These are phyloP conservation scores for Drosophila albomicans DNA, from an alignment of 1,140 invertebrate species.

Conservation along the genomic window DNA sequence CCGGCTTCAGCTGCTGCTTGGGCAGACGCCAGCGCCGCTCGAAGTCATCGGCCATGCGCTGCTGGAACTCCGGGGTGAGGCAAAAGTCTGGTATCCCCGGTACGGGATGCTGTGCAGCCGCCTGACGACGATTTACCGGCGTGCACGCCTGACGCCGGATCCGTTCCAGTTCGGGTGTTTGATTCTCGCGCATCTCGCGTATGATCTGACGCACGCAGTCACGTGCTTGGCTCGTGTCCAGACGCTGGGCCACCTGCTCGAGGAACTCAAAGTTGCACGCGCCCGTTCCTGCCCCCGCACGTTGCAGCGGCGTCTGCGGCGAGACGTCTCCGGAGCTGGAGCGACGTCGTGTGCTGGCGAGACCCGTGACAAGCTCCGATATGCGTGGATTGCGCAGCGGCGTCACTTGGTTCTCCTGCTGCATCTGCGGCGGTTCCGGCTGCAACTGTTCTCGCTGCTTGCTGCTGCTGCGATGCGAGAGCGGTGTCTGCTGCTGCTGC, in stretches of 20 bases:
- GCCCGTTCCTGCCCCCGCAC: neutral
- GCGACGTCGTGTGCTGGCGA: conserved; percentile 27
- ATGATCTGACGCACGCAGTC: conserved; percentile 77
- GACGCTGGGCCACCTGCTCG: conserved; percentile 63
- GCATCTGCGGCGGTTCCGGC: neutral
- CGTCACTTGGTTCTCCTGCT: conserved; percentile 52
- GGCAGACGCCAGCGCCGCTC: conserved; percentile 79
- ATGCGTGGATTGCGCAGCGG: conserved; percentile 74
- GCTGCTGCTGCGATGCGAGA: conserved; percentile 13
- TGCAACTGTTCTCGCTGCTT: neutral
- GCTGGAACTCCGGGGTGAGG: conserved; percentile 75
- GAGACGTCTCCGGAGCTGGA: conserved; percentile 44
- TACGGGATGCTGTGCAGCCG: conserved; percentile 21
- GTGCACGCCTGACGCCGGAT: conserved; percentile 75
- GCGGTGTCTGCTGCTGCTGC: neutral
- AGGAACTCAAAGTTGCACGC: conserved; percentile 75
- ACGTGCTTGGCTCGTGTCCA: conserved; percentile 65
- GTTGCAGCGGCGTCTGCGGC: conserved; percentile 63
- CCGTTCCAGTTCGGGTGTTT: conserved; percentile 78
- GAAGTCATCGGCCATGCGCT: conserved; percentile 79
- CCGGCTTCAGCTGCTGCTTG: conserved; percentile 69
- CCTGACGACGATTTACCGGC: conserved; percentile 62
- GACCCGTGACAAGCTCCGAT: conserved; percentile 64
- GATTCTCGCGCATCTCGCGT: conserved; percentile 76
- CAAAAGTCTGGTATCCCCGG: conserved; percentile 80